A percentile compares a stretch with the other conserved stretches of the same genome.
Conservation (phyloP, 2,888 invertebrate species). For the Temnothorax rugatulus region DNA sequence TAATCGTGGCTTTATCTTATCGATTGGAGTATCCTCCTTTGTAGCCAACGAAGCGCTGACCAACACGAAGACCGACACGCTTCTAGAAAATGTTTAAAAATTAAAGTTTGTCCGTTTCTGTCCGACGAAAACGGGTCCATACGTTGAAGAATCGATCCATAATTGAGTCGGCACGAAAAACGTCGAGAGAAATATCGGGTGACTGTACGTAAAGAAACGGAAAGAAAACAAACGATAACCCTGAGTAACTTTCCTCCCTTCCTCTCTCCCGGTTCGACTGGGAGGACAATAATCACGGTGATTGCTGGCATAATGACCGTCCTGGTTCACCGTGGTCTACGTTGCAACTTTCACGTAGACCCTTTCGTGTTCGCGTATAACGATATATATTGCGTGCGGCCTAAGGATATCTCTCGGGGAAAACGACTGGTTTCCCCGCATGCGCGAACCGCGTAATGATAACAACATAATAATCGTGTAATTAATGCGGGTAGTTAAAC, state of each 20-base stretch:
- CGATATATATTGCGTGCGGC: background rate
- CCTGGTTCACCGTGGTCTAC: conserved; percentile 38
- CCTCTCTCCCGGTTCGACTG: background rate
- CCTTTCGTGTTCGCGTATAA: background rate
- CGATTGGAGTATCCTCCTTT: background rate
- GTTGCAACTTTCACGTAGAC: conserved; percentile 60
- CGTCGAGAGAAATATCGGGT: background rate
- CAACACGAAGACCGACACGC: background rate
- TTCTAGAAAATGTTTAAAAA: conserved; percentile 15
- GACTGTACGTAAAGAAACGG: background rate
- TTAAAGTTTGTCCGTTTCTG: background rate
- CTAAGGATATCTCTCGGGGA: conserved; percentile 18
- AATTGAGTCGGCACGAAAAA: background rate
- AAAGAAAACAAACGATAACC: conserved; percentile 60
- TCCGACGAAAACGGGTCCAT: background rate
- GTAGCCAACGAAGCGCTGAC: background rate
- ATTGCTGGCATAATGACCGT: conserved; percentile 55
- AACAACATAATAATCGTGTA: background rate
- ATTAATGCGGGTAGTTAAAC: conserved; percentile 15
- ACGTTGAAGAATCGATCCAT: background rate
- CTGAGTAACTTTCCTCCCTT: conserved; percentile 21
- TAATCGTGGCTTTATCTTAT: background rate
- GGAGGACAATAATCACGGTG: conserved; percentile 48
- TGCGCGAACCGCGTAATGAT: background rate
- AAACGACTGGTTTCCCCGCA: background rate